Evolutionary conservation across 2,888 invertebrate species (phyloP).

Genomic region (Branchinecta sandiegonensis): DNA sequence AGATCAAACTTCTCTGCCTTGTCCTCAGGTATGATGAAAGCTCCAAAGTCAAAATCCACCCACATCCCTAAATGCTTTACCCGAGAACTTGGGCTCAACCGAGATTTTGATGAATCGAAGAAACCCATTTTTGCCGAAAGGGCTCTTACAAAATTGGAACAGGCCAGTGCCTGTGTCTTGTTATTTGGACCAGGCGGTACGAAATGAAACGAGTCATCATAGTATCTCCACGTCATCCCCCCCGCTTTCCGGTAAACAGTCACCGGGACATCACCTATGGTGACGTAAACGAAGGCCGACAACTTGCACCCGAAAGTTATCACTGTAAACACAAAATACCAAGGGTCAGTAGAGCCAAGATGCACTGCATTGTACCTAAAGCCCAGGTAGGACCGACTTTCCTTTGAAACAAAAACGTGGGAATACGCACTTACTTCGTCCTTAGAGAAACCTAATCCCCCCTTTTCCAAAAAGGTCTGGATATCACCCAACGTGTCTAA

Average conservation of each 20-base stretch:
- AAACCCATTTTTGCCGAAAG: neutral
- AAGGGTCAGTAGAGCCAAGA: too few species aligned
- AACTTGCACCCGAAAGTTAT: slow-evolving; percentile 5
- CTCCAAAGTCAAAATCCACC: neutral
- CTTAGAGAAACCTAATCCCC: too few species aligned
- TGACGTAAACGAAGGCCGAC: neutral
- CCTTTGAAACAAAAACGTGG: too few species aligned
- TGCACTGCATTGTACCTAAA: too few species aligned
- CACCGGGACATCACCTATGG: neutral
- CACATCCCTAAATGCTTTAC: neutral
- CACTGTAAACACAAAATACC: too few species aligned
- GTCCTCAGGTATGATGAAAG: neutral
- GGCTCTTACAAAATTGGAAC: neutral
- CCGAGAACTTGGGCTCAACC: neutral
- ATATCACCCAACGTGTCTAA: too few species aligned
- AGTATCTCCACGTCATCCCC: neutral
- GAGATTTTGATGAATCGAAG: neutral
- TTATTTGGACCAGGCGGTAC: neutral
- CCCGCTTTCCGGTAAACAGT: neutral
- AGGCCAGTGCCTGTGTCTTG: neutral
- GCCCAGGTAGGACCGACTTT: too few species aligned
- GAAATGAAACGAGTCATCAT: neutral
- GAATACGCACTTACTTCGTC: too few species aligned
- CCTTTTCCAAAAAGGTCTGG: too few species aligned
- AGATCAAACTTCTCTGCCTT: neutral